Base-by-base conservation (phyloP, 2,113 vertebrate genomes). In the Hippopotamus amphibius region DNA sequence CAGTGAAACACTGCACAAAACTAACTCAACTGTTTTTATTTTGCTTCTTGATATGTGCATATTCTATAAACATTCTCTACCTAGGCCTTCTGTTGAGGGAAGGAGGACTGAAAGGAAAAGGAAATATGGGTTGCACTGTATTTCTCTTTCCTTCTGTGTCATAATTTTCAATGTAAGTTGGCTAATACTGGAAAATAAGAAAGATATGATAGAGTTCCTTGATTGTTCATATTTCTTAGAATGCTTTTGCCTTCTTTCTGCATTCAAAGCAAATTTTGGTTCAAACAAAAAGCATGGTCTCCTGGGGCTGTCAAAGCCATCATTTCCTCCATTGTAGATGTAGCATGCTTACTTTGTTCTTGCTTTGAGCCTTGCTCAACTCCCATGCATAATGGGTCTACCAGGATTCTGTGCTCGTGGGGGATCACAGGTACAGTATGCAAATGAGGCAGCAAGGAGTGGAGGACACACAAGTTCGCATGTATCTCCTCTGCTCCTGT, bases 181-280 rank as follows among this genome's bases (percentile, higher is more conserved):
- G 17, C 43, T 69, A 65, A 37, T 61, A 90, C 16, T 22, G 3
- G 93, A 26, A 66, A 55, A 81, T 24, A 15, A 41, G 43, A 96
- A 76, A 77, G 53, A 61, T 68, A 53, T 48, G 17, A 48, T 22
- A 80, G 63, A 8, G 21, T 33, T 81, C 57, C 48, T 86, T 74
- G 26, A 22, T 80, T 48, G 53, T 65, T 48, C 24, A 21, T 59
- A n/a, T 71, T 41, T 72, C 81, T 90, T 80, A 48, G 57, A 86
- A 90, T 48, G 13, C 0, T 22, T 28, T 43, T 89, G 68, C 50
- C n/a, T 72, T 72, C 37, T 89, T 63, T 89, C 30, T 74, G 30
- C 48, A 33, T 61, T 91, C 66, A 76, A 88, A 96, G 43, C 66
- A 74, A 81, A 50, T 90, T 90, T 72, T 66, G 63, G 48, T 81